Evolutionary conservation across 2,797 vertebrate species (phyloP), one percentile per base, ranked within the genome.

Genomic region (Typhlichthys eigenmanni): DNA sequence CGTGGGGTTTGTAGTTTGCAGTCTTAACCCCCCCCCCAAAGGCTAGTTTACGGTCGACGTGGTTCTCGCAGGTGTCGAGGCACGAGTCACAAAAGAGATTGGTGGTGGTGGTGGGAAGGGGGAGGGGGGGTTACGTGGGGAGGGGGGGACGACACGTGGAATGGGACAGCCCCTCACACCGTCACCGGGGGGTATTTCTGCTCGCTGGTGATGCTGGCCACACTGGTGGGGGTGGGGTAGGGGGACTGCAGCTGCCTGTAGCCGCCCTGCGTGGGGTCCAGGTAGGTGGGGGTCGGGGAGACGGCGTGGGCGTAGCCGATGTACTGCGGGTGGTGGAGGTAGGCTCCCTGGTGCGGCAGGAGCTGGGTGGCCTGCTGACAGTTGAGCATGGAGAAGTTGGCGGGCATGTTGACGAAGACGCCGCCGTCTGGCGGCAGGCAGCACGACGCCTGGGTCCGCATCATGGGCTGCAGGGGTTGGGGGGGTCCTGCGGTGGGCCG

Each of bases 311-410:
- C 90, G 0, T 98, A 99, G 52, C 97, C 95, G 50, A 98, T 93
- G 2, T 96, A 99, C 59, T 96, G 96, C 0, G 97, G 95, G 76
- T 99, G 97, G 66, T 98, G 89, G 79, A 93, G 97, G 89, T 98
- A 96, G 17, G 24, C 24, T 29, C 95, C 96, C 84, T 98, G 96
- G 79, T 98, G 96, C 0, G 96, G 95, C 90, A 98, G 93, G 3
- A 99, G 97, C 70, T 98, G 97, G 0, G 96, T 96, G 53, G 96
- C 97, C 89, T 98, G 96, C 88, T 98, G 96, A 82, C 97, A 98
- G 93, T 96, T 98, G 77, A 99, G 93, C 69, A 99, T 95, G 0
- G 97, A 99, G 92, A 98, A 99, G 85, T 97, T 98, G 0, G 97
- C 96, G 17, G 97, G 97, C 96, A 99, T 97, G 91, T 97, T 96